Percentiles rank a stretch among this genome's conserved stretches.
Conservation (phyloP, 2,797 vertebrate genomes). For the Natrix natrix region DNA sequence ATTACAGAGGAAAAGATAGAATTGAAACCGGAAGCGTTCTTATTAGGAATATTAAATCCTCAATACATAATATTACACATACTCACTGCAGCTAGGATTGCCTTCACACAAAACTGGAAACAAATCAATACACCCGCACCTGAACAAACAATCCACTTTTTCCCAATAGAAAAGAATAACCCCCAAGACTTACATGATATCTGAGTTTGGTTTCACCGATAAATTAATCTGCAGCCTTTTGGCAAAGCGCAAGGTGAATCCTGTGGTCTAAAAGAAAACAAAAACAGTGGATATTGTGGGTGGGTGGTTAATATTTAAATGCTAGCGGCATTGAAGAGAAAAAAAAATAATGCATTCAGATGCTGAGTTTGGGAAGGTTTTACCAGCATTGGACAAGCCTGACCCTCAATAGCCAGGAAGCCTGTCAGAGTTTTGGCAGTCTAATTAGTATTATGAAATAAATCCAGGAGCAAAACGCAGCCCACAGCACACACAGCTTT, state of each 20-base stretch:
- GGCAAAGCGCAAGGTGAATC: constrained; percentile 88
- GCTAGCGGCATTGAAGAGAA: neutral
- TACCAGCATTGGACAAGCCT: neutral
- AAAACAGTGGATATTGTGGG: neutral
- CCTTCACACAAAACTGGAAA: too few relatives aligned
- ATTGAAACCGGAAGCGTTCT: too few relatives aligned
- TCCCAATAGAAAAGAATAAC: neutral
- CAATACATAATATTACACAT: too few relatives aligned
- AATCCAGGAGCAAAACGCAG: too few relatives aligned
- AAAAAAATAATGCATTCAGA: neutral
- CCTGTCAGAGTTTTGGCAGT: too few relatives aligned
- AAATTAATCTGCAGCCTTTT: constrained; percentile 92
- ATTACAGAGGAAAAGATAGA: too few relatives aligned
- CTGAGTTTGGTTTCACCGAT: constrained; percentile 75
- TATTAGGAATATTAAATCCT: too few relatives aligned
- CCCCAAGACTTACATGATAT: constrained; percentile 81
- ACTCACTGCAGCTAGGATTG: too few relatives aligned
- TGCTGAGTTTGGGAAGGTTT: neutral
- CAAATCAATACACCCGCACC: too few relatives aligned
- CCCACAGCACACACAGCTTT: too few relatives aligned
- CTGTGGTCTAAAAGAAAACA: constrained; percentile 78
- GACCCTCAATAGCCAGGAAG: neutral
- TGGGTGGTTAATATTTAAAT: too few relatives aligned
- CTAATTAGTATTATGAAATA: too few relatives aligned
- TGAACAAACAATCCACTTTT: neutral